Conservation (phyloP, 2,888 invertebrate genomes). For the Zootermopsis nevadensis region DNA sequence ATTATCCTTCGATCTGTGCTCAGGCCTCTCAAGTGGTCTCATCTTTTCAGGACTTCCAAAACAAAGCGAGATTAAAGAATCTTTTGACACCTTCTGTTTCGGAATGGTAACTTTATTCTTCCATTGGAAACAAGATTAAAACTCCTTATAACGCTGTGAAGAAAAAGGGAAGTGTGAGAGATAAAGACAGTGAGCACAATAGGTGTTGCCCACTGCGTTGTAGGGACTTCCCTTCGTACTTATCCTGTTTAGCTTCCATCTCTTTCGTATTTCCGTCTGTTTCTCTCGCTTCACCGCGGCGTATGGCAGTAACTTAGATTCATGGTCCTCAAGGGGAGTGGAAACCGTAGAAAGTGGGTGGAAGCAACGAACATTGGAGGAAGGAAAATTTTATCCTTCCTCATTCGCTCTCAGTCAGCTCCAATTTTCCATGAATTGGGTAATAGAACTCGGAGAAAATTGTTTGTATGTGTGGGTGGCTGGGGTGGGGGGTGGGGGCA, state of each 20-base stretch:
- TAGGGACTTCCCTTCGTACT: constrained; percentile 13
- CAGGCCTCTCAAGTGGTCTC: no score
- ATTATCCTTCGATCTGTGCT: no score
- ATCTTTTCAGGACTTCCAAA: no score
- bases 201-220: neutral
- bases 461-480: constrained; percentile 42
- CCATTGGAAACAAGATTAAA: constrained; percentile 11
- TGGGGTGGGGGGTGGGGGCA: neutral
- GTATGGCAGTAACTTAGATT: constrained; percentile 49
- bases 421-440: constrained; percentile 52
- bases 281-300: neutral
- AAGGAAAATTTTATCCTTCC: constrained; percentile 37
- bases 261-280: constrained; percentile 8
- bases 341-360: constrained; percentile 15
- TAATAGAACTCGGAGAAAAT: constrained; percentile 49
- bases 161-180: neutral
- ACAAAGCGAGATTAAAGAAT: no score
- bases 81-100: no score
- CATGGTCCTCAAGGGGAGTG: constrained; percentile 46
- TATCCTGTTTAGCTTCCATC: constrained; percentile 25
- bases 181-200: constrained; percentile 3
- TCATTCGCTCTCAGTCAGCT: constrained; percentile 43
- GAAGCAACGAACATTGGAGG: constrained; percentile 39
- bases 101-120: no score
- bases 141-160: constrained; percentile 13